Evolutionary conservation across 1,140 invertebrate species (phyloP).

Genomic region (Oppia nitens): DNA sequence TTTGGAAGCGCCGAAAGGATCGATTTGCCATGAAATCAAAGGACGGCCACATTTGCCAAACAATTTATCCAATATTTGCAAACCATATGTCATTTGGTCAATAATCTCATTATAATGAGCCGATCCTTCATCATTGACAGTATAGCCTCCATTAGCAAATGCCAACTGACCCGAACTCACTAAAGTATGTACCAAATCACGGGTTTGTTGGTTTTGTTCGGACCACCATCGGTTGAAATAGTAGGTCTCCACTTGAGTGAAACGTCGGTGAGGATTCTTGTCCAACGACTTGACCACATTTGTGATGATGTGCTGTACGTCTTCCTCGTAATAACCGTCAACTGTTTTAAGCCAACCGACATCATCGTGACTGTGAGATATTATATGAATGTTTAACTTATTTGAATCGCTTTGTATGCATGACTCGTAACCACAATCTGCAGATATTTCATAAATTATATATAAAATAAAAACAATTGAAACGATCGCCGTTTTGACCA

Average conservation of each 20-base stretch:
- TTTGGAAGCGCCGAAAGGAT: too few relatives aligned
- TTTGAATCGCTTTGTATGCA: slow-evolving; percentile 15
- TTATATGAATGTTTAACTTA: slow-evolving; percentile 32
- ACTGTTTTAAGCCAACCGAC: slow-evolving; percentile 36
- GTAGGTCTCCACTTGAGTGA: too few relatives aligned
- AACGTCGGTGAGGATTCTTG: slow-evolving; percentile 44
- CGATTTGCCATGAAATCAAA: slow-evolving; percentile 44
- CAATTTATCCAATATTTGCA: slow-evolving; percentile 35
- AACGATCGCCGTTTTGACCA: too few relatives aligned
- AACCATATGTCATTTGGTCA: slow-evolving; percentile 61
- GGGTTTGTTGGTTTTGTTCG: slow-evolving; percentile 43
- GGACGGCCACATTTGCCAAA: slow-evolving; percentile 41
- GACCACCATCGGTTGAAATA: slow-evolving; percentile 90
- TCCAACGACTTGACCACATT: slow-evolving; percentile 59
- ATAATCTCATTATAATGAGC: slow-evolving; percentile 82
- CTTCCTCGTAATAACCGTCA: slow-evolving; percentile 34
- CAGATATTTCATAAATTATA: too few relatives aligned
- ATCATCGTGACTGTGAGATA: slow-evolving; percentile 36
- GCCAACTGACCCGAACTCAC: slow-evolving; percentile 51
- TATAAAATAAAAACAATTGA: too few relatives aligned
- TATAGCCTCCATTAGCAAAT: slow-evolving; percentile 69
- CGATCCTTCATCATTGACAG: slow-evolving; percentile 84
- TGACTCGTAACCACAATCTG: slow-evolving; percentile 12
- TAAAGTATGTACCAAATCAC: slow-evolving; percentile 29
- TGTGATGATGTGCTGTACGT: slow-evolving; percentile 76